These are phyloP conservation scores for Ailuropoda melanoleuca DNA, from an alignment of 2,113 vertebrate genomes.

Conservation along the genomic window DNA sequence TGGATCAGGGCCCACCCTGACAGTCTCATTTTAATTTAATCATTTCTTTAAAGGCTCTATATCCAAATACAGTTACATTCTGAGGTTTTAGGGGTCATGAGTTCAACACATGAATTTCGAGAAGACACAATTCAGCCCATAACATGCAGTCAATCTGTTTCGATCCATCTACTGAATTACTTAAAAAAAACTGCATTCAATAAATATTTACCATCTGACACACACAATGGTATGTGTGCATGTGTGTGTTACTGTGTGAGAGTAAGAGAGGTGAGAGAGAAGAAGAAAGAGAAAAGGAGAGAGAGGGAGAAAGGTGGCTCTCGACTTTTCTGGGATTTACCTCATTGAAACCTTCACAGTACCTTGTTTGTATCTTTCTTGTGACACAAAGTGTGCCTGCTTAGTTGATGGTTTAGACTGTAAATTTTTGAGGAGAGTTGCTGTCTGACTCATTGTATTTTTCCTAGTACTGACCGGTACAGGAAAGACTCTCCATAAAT, in stretches of 20 bases:
- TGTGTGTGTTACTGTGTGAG: background rate
- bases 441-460: constrained; percentile 29
- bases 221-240: background rate
- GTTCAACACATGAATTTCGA: background rate
- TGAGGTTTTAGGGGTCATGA: background rate
- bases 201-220: background rate
- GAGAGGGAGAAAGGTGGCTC: background rate
- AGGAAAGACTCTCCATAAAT: background rate
- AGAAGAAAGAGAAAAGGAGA: background rate
- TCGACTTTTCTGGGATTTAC: constrained; percentile 5
- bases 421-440: constrained; percentile 43
- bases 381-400: background rate
- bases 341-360: background rate
- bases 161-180: background rate
- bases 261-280: background rate
- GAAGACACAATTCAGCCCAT: background rate
- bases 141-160: background rate
- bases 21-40: background rate
- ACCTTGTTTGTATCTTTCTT: constrained; percentile 50
- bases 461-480: background rate
- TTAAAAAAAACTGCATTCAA: background rate
- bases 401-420: constrained; percentile 16
- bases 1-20: background rate
- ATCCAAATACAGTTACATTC: background rate
- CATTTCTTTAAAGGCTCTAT: background rate